Conservation (phyloP, 2,797 vertebrate genomes). For the Intellagama lesueurii region DNA sequence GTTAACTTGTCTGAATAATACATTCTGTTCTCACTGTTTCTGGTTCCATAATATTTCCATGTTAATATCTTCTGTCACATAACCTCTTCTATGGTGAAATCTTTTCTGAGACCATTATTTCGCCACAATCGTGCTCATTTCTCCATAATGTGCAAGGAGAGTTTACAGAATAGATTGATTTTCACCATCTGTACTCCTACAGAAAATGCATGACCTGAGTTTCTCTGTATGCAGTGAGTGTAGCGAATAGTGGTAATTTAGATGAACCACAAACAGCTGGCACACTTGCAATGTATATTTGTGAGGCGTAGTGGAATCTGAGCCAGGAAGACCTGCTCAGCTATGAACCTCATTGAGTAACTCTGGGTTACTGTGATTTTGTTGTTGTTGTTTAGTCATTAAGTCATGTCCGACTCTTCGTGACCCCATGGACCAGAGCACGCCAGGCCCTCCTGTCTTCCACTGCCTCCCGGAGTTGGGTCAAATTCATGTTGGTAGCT, state of each 20-base stretch:
- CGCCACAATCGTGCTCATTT: background rate
- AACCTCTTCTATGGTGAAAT: background rate
- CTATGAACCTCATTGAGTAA: background rate
- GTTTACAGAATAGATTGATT: background rate
- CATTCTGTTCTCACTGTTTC: background rate
- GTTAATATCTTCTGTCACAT: background rate
- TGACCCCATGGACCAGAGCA: too few species aligned
- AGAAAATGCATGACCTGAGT: background rate
- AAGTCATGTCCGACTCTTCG: too few species aligned
- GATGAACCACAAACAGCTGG: background rate
- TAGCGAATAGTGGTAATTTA: background rate
- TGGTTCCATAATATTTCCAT: background rate
- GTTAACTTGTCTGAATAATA: background rate
- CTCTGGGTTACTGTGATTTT: background rate
- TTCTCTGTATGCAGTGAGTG: slow-evolving; percentile 30
- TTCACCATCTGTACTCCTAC: fast-evolving
- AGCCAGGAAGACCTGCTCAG: background rate
- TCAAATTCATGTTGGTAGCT: too few species aligned
- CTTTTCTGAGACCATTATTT: background rate
- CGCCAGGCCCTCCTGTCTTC: too few species aligned
- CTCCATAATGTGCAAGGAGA: fast-evolving
- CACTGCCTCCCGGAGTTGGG: too few species aligned
- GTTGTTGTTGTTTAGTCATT: too few species aligned
- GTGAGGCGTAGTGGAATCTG: background rate
- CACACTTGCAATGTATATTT: background rate